These are phyloP conservation scores for Dynastes maya DNA, from an alignment of 2,888 invertebrate species.

Conservation along the genomic window DNA sequence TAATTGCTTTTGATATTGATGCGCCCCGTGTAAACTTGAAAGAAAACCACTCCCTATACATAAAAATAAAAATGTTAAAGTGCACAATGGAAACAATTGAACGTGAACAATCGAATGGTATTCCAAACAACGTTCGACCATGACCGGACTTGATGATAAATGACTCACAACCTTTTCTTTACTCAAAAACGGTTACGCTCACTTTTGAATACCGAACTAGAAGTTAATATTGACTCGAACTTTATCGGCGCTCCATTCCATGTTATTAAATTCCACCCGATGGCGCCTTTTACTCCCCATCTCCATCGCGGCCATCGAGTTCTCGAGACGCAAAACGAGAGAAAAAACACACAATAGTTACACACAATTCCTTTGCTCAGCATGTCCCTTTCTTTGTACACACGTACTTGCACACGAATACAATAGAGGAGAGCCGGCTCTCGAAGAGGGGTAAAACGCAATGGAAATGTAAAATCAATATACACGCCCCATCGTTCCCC, in stretches of 20 bases:
- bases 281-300: background rate
- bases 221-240: background rate
- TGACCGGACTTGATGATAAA: too few species aligned
- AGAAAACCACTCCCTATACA: too few species aligned
- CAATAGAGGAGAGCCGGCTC: background rate
- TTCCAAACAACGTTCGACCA: too few species aligned
- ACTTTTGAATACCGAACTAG: background rate
- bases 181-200: background rate
- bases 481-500: conserved; percentile 2
- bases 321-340: background rate
- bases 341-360: background rate
- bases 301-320: conserved; percentile 9
- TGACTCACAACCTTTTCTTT: conserved; percentile 15
- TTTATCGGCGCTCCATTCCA: background rate
- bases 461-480: conserved; percentile 52
- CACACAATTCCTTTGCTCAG: conserved; percentile 6
- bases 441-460: conserved; percentile 17
- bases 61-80: too few species aligned
- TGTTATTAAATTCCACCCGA: conserved; percentile 1
- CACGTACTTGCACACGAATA: conserved; percentile 7
- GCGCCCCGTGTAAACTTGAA: too few species aligned
- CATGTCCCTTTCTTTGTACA: conserved; percentile 28
- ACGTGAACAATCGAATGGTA: background rate
- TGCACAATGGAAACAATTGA: background rate
- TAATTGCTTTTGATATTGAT: too few species aligned